phyloP scores from a whole-genome alignment of 2,113 vertebrate species.

The Lontra canadensis region DNA sequence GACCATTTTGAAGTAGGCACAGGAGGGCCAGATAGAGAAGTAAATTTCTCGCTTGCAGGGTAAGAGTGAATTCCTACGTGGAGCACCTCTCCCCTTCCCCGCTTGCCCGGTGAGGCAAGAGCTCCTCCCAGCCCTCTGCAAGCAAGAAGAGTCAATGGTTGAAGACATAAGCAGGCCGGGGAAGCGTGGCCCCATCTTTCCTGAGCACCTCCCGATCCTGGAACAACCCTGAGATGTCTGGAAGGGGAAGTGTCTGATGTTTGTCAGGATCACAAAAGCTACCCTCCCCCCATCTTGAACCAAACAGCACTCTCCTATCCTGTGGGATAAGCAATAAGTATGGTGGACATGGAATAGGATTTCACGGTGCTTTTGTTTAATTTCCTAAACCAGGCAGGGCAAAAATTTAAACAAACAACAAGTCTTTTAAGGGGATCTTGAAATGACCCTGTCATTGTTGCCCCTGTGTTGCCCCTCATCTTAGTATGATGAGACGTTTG shows the following conservation, averaged over 20 bases:
- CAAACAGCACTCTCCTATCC: background rate
- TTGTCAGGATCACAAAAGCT: background rate
- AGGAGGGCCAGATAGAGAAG: background rate
- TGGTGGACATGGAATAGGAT: constrained; percentile 47
- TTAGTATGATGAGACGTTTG: background rate
- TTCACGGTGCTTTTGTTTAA: constrained; percentile 41
- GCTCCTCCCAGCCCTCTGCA: background rate
- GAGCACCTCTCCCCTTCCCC: background rate
- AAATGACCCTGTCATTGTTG: background rate
- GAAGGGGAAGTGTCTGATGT: constrained; percentile 23
- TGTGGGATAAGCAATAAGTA: constrained; percentile 47
- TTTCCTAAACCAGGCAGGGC: constrained; percentile 43
- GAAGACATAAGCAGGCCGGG: background rate
- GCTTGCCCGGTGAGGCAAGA: background rate
- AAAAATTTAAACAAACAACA: constrained; percentile 5
- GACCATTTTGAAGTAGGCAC: background rate
- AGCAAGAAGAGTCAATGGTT: background rate
- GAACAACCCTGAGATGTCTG: background rate
- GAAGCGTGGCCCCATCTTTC: background rate
- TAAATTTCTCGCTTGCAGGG: background rate
- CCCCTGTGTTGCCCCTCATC: background rate
- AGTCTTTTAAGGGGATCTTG: constrained; percentile 1
- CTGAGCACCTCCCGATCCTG: background rate
- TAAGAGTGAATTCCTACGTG: background rate
- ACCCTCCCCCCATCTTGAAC: constrained; percentile 20